phyloP scores from a whole-genome alignment of 2,888 invertebrate species.

The Ceramica pisi region DNA sequence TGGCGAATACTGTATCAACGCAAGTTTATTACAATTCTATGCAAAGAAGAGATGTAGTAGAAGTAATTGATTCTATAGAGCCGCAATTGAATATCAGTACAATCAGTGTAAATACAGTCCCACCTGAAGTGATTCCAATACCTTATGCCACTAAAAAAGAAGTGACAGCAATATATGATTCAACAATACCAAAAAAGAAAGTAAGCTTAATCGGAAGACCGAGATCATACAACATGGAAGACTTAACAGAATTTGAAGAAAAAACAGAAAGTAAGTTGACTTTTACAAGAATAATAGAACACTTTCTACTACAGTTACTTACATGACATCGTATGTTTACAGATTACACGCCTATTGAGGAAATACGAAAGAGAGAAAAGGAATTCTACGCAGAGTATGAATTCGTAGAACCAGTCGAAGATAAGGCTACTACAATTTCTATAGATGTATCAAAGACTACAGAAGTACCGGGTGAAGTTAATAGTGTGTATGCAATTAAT shows the following conservation, averaged over 20 bases:
- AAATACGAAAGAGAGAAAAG: conserved; percentile 65
- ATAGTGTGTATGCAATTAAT: conserved; percentile 46
- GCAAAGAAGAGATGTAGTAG: conserved; percentile 74
- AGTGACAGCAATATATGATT: conserved; percentile 7
- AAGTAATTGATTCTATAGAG: conserved; percentile 53
- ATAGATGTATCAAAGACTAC: conserved; percentile 28
- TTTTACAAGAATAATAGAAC: conserved; percentile 55
- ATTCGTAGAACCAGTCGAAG: conserved; percentile 64
- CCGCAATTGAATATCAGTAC: conserved; percentile 14
- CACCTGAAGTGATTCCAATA: neutral
- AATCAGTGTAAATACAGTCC: neutral
- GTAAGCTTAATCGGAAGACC: conserved; percentile 78
- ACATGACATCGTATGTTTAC: conserved; percentile 74
- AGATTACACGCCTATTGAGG: conserved; percentile 71
- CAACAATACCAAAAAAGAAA: conserved; percentile 65
- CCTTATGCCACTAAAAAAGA: neutral
- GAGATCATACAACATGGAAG: conserved; percentile 81
- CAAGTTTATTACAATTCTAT: conserved; percentile 67
- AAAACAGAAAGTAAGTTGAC: conserved; percentile 77
- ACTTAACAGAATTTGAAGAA: conserved; percentile 70
- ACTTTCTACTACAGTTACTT: conserved; percentile 49
- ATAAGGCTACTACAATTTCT: conserved; percentile 7
- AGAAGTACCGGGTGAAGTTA: conserved; percentile 23
- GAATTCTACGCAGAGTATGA: conserved; percentile 78
- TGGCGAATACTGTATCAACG: conserved; percentile 68